phyloP scores from a whole-genome alignment of 1,140 invertebrate species.

The Aphelinus certus region DNA sequence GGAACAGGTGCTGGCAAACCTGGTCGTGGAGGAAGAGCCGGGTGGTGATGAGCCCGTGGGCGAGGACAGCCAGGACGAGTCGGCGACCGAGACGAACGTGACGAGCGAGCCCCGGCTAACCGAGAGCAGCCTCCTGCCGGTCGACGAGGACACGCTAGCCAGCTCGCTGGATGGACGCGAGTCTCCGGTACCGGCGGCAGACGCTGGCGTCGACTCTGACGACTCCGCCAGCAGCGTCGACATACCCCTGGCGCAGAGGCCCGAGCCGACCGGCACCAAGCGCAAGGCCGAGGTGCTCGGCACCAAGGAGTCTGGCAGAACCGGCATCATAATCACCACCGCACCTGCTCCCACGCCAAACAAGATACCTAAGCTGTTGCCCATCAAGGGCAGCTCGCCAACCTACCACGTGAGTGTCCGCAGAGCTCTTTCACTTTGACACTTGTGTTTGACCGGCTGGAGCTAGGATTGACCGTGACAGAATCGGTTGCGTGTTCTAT shows the following conservation, averaged over 20 bases:
- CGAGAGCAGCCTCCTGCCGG: conserved; percentile 47
- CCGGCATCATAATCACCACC: conserved; percentile 87
- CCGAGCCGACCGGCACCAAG: conserved; percentile 73
- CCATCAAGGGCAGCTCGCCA: conserved; percentile 56
- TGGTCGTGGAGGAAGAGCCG: conserved; percentile 63
- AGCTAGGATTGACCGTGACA: too few species aligned
- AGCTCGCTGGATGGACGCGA: conserved; percentile 63
- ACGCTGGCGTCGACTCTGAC: conserved; percentile 68
- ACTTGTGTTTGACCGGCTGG: background rate
- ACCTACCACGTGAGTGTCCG: conserved; percentile 56
- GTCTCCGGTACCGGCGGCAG: conserved; percentile 55
- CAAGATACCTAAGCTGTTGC: conserved; percentile 65
- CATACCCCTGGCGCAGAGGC: conserved; percentile 63
- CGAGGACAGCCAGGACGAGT: conserved; percentile 63
- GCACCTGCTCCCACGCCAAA: conserved; percentile 71
- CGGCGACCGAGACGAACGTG: conserved; percentile 51
- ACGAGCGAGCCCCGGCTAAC: conserved; percentile 11
- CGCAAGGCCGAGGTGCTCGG: conserved; percentile 82
- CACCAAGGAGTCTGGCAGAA: conserved; percentile 85
- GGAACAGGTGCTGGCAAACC: conserved; percentile 62
- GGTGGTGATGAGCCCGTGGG: conserved; percentile 62
- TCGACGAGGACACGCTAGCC: conserved; percentile 66
- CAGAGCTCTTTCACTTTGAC: too few species aligned
- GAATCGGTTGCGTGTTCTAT: too few species aligned
- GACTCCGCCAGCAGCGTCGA: conserved; percentile 69